These are phyloP conservation scores for Phalacrocorax carbo DNA, from an alignment of 2,113 vertebrate species.

Conservation along the genomic window DNA sequence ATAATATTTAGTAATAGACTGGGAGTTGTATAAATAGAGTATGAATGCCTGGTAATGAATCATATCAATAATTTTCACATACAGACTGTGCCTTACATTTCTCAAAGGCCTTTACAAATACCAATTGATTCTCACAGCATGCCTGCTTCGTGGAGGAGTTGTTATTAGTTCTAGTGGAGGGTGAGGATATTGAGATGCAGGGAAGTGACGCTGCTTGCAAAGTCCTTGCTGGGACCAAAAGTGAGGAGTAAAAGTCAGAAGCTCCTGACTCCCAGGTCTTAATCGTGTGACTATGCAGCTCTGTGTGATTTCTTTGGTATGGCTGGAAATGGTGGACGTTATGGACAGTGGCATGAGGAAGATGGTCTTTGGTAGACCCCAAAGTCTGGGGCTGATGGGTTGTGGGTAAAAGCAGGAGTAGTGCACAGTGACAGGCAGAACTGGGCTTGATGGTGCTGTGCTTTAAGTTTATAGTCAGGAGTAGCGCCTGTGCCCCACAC, in stretches of 20 bases:
- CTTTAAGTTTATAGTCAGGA: neutral
- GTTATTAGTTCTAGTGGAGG: constrained; percentile 40
- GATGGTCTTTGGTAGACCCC: neutral
- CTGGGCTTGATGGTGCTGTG: neutral
- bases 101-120: constrained; percentile 61
- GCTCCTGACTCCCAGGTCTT: neutral
- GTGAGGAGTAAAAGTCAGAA: neutral
- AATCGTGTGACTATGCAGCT: rapidly evolving
- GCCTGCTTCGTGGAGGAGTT: constrained; percentile 44
- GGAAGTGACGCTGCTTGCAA: neutral
- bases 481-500: neutral
- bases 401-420: neutral
- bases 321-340: neutral
- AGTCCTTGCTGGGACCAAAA: neutral
- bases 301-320: neutral
- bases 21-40: constrained; percentile 64
- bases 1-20: constrained; percentile 45
- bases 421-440: neutral
- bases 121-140: constrained; percentile 58
- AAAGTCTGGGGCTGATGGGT: neutral
- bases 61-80: constrained; percentile 70
- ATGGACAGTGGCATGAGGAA: neutral
- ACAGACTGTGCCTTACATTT: constrained; percentile 54
- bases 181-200: constrained; percentile 15
- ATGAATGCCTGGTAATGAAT: constrained; percentile 69